Conservation (phyloP, 2,888 invertebrate genomes). For the Phortica magna region DNA sequence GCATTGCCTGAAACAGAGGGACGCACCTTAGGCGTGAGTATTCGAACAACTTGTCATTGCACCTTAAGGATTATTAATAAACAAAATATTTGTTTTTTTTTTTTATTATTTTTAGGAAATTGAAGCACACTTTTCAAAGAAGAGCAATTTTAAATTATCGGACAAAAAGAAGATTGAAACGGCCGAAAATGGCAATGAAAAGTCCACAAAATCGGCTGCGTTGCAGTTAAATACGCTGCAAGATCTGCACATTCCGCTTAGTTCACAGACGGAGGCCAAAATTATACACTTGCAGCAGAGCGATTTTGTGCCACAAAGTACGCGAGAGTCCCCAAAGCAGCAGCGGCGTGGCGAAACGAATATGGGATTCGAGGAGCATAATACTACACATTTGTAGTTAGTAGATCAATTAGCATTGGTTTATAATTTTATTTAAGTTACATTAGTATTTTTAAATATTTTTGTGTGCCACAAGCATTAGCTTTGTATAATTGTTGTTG, state of each 20-base stretch:
- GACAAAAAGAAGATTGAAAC: slow-evolving; percentile 51
- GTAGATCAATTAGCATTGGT: neutral
- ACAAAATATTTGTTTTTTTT: neutral
- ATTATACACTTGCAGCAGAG: slow-evolving; percentile 73
- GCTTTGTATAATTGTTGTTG: slow-evolving; percentile 13
- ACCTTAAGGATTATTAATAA: neutral
- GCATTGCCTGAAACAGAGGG: slow-evolving; percentile 91
- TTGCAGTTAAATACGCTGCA: slow-evolving; percentile 66
- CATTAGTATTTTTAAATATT: slow-evolving; percentile 10
- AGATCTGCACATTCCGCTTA: slow-evolving; percentile 67
- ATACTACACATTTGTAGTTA: slow-evolving; percentile 70
- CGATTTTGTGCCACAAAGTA: slow-evolving; percentile 62
- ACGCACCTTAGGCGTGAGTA: slow-evolving; percentile 80
- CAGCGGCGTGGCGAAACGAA: slow-evolving; percentile 59
- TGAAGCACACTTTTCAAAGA: slow-evolving; percentile 75
- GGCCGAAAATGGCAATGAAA: slow-evolving; percentile 35
- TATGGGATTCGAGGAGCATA: slow-evolving; percentile 70
- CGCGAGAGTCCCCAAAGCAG: slow-evolving; percentile 2
- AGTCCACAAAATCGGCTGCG: slow-evolving; percentile 41
- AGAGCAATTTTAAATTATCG: slow-evolving; percentile 66
- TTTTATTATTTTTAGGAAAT: slow-evolving; percentile 68
- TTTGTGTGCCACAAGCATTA: slow-evolving; percentile 31
- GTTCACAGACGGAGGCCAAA: slow-evolving; percentile 61
- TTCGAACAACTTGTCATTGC: neutral
- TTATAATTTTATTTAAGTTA: neutral